phyloP scores from a whole-genome alignment of 2,797 vertebrate species.

The Paramormyrops hopkinsi region DNA sequence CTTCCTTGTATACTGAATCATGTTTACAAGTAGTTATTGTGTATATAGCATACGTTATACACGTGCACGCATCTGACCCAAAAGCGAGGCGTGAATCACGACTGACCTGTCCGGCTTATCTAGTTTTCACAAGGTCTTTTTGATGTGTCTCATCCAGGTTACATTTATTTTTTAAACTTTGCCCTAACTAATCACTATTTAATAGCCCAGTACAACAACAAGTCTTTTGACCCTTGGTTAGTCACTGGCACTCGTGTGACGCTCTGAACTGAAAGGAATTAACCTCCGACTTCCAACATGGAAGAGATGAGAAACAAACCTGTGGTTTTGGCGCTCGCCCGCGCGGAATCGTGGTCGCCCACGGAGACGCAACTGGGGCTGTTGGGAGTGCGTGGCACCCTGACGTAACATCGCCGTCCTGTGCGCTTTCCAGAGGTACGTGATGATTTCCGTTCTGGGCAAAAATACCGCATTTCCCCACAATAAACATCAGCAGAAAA shows the following conservation, averaged over 20 bases:
- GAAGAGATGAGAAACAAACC: not conserved
- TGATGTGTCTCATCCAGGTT: not conserved
- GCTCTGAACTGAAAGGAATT: not conserved
- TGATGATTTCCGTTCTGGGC: not conserved
- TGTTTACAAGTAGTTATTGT: not conserved
- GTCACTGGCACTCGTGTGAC: not conserved
- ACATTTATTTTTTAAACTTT: not conserved
- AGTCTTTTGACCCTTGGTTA: not conserved
- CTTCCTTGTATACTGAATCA: not conserved
- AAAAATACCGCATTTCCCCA: not conserved
- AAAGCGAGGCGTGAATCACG: not conserved
- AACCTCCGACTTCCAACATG: not conserved
- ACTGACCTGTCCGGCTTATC: not conserved
- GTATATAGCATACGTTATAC: not conserved
- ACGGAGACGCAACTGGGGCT: not conserved
- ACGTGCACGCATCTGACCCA: not conserved
- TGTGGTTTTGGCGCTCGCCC: not conserved
- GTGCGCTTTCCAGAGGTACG: not conserved
- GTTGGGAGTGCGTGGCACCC: not conserved
- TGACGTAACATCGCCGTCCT: not conserved
- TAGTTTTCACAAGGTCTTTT: not conserved
- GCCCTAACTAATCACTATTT: not conserved
- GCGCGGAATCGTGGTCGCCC: not conserved
- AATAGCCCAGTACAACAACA: not conserved
- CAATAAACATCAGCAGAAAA: not conserved